Evolutionary conservation across 2,888 invertebrate species (phyloP).

Genomic region (Xiphydria camelus): DNA sequence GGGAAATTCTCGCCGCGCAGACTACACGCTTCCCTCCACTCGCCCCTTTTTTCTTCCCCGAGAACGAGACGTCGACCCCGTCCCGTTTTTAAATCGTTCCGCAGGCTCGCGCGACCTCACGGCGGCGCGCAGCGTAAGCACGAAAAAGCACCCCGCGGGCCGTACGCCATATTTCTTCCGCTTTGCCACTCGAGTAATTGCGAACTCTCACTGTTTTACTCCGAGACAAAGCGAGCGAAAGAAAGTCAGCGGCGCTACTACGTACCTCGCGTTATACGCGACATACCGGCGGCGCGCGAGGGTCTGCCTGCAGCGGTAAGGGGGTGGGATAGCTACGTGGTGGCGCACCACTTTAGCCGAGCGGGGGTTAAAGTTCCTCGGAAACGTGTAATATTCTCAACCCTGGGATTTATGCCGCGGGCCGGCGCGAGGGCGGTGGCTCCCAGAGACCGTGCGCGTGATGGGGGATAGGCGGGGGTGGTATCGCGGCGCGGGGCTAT

Average conservation of each 20-base stretch:
- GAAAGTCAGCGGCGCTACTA: not conserved
- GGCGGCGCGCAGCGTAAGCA: too few relatives aligned
- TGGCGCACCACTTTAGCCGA: not conserved
- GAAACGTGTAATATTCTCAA: conserved; percentile 29
- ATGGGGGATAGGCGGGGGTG: not conserved
- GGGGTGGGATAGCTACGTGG: not conserved
- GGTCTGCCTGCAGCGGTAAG: not conserved
- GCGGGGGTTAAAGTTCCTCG: conserved; percentile 24
- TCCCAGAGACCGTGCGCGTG: conserved; percentile 8
- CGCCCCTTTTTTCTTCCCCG: too few relatives aligned
- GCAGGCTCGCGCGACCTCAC: too few relatives aligned
- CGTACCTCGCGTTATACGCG: too few relatives aligned
- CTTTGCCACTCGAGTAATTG: conserved; percentile 2
- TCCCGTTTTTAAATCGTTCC: too few relatives aligned
- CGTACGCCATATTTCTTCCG: not conserved
- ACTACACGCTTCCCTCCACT: too few relatives aligned
- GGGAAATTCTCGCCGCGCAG: too few relatives aligned
- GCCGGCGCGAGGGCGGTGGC: too few relatives aligned
- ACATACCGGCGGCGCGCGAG: too few relatives aligned
- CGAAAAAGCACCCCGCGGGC: not conserved
- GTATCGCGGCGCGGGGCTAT: conserved; percentile 13
- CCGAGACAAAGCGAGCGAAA: conserved; percentile 16
- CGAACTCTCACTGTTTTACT: conserved; percentile 4
- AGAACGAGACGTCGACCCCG: too few relatives aligned
- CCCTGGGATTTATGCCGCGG: conserved; percentile 32